phyloP scores from a whole-genome alignment of 1,140 invertebrate genomes.

The Drosophila persimilis region DNA sequence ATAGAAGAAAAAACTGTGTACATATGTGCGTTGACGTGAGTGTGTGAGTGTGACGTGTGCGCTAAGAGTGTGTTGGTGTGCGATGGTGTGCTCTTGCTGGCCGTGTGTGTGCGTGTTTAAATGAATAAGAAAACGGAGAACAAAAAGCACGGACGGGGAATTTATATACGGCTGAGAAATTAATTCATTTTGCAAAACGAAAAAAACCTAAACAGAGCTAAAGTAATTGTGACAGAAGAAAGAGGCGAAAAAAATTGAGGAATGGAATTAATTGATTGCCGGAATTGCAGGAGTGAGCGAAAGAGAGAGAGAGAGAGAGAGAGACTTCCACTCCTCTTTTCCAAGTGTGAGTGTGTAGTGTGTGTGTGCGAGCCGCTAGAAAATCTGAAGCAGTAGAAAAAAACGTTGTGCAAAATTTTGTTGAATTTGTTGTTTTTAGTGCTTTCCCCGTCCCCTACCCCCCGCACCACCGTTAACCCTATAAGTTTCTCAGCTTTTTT shows the following conservation, averaged over 20 bases:
- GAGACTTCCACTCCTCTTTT: not conserved
- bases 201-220: constrained; percentile 35
- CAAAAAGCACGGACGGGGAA: constrained; percentile 70
- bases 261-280: constrained; percentile 25
- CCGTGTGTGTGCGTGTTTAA: constrained; percentile 67
- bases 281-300: constrained; percentile 11
- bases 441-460: constrained; percentile 18
- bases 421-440: constrained; percentile 39
- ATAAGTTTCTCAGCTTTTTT: constrained; percentile 51
- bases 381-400: constrained; percentile 18
- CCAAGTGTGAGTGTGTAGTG: constrained; percentile 17
- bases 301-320: constrained; percentile 5
- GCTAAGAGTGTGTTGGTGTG: constrained; percentile 19
- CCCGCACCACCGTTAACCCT: constrained; percentile 23
- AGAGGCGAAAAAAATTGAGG: constrained; percentile 32
- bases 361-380: constrained; percentile 42
- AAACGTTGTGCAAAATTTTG: constrained; percentile 37
- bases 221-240: constrained; percentile 52
- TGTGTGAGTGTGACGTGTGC: constrained; percentile 65
- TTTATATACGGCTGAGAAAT: constrained; percentile 65
- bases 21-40: constrained; percentile 51
- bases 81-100: constrained; percentile 7
- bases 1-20: constrained; percentile 51
- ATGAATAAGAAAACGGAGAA: constrained; percentile 76
- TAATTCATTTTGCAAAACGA: constrained; percentile 60